Evolutionary conservation across 2,797 vertebrate genomes (phyloP), one percentile per base, ranked within the genome.

Genomic region (Pseudochromis fuscus): DNA sequence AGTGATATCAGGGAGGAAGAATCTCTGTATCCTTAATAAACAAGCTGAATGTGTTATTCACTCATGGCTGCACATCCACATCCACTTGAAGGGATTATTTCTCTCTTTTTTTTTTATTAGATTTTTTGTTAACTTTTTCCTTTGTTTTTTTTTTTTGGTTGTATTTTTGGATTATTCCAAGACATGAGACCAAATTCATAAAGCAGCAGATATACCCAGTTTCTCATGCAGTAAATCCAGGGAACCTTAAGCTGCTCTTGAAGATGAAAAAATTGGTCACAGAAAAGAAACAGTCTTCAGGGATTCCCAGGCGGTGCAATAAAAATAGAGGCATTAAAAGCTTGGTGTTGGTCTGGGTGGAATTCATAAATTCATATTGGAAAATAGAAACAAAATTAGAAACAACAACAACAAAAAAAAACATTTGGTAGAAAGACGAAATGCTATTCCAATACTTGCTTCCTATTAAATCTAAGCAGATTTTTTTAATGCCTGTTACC

Each of bases 151-250:
- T 30, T 30, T 30, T 30, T 15, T 52, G n/a, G n/a, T 15, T 7
- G 35, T 15, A 13, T 15, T 37, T 15, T 37, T 37, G 7, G 10
- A 37, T 4, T 31, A 24, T 44, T 59, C 19, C 7, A 35, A 30
- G 15, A 57, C 11, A 38, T 38, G 19, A 44, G 18, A n/a, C 18
- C n/a, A 64, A 44, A 37, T 70, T 37, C 4, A n/a, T 9, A 30
- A 62, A 40, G 10, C 27, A 27, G 53, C 40, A 53, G 38, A 33
- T 38, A n/a, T 27, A 6, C 35, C 56, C 12, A 19, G 11, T 52
- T 18, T 30, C 19, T 53, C 59, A 55, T 28, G 35, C 57, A 56
- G 44, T 67, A 46, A 53, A 60, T 42, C 1, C 10, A 58, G 25
- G 19, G 0, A 65, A 64, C 9, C 5, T 25, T 25, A 19, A 25